phyloP scores from a whole-genome alignment of 2,888 invertebrate species.

The Dolomedes plantarius region DNA sequence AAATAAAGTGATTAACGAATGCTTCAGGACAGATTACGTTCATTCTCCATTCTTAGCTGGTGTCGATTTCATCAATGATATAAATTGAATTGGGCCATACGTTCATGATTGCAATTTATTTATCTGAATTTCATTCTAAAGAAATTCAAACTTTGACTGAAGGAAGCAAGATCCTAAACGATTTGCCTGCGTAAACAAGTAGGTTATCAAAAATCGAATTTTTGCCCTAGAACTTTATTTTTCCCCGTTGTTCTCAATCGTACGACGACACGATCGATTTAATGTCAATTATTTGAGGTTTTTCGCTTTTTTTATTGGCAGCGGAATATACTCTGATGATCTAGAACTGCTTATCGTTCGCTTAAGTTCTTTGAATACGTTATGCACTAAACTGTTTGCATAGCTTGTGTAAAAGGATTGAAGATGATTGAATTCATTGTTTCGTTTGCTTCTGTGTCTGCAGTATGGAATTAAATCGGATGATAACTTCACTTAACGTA shows the following conservation, averaged over 20 bases:
- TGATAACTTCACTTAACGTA: too few species aligned
- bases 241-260: neutral
- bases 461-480: too few species aligned
- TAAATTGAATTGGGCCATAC: neutral
- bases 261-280: constrained; percentile 3
- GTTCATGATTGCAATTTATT: neutral
- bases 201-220: constrained; percentile 33
- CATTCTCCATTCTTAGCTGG: too few species aligned
- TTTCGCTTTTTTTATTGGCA: neutral
- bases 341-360: neutral
- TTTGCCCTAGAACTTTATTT: constrained; percentile 17
- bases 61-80: neutral
- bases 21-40: too few species aligned
- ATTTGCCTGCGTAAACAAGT: constrained; percentile 43
- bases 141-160: neutral
- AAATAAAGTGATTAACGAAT: too few species aligned
- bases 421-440: too few species aligned
- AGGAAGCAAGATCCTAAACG: constrained; percentile 2
- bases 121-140: neutral
- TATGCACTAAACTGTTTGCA: neutral
- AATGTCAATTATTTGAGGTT: neutral
- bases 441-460: too few species aligned
- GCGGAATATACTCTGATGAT: neutral
- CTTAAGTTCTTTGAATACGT: neutral
- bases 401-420: too few species aligned